Evolutionary conservation across 2,113 vertebrate species (phyloP).

Genomic region (Scomber japonicus): DNA sequence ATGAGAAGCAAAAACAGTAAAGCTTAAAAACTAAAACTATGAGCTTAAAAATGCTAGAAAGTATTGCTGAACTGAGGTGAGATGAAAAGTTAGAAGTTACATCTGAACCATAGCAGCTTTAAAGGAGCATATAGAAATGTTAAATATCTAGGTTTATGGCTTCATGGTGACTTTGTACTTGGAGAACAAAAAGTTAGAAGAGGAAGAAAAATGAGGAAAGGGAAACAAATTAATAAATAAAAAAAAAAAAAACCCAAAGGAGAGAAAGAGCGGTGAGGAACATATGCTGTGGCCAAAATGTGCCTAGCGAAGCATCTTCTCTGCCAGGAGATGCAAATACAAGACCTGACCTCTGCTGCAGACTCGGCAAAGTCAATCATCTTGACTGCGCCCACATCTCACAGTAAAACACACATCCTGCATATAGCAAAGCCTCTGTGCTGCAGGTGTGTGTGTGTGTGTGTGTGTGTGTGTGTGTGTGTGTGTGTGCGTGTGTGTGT

Average conservation of each 20-base stretch:
- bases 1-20: no score
- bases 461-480: neutral
- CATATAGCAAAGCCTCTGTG: neutral
- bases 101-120: no score
- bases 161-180: rapidly evolving
- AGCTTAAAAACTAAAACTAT: no score
- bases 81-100: no score
- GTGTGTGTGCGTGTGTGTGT: no score
- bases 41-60: no score
- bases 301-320: conserved; percentile 54
- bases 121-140: neutral
- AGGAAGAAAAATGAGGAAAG: conserved; percentile 12
- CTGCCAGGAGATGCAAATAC: conserved; percentile 56
- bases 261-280: conserved; percentile 16
- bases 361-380: conserved; percentile 67
- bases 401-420: neutral
- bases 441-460: neutral
- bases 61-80: no score
- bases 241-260: conserved; percentile 21
- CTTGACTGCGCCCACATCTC: conserved; percentile 5
- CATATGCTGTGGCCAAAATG: conserved; percentile 44
- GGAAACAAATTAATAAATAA: conserved; percentile 20
- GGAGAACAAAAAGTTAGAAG: neutral
- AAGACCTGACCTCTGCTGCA: conserved; percentile 64
- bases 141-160: neutral